Evolutionary conservation across 2,113 vertebrate species (phyloP), one percentile per base, ranked within the genome.

Genomic region (Ictalurus furcatus): DNA sequence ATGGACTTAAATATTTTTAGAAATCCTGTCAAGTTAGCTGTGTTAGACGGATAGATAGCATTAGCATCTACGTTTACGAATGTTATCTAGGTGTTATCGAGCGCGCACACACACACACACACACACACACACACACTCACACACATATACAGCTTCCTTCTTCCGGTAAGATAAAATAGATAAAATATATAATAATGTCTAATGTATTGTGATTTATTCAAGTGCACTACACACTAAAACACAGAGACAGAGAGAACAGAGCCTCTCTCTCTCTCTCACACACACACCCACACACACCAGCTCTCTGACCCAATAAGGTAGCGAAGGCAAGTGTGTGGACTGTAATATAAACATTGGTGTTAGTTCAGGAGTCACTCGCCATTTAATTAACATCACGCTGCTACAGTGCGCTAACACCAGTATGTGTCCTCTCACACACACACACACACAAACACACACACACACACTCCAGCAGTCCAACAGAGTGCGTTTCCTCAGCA

Each of bases 301-400:
- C 89, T 90, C 79, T 2, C 85, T 91, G 83, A 85, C 95, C 94
- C 94, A 94, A 95, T 95, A 96, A 90, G 94, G 95, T 63, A 80
- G 88, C 40, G 87, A 0, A 86, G 87, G 92, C 92, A 92, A 93
- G 92, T 87, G 86, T 87, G 56, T 23, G 56, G 90, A 90, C 92
- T 91, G 92, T 90, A 84, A 92, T 91, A 93, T 95, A 95, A 95
- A 94, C 95, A 94, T 61, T 63, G 88, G 91, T 86, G 88, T 71
- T 40, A 79, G 90, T 87, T 89, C 90, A 91, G 88, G 90, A 63
- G 76, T 92, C 84, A 37, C 81, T 65, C 80, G 90, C 85, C 84
- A 58, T 93, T 95, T 94, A 93, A 95, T 95, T 95, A 95, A 90
- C 93, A 91, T 58, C 59, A 87, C 90, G 81, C 86, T 91, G 93